Base-by-base conservation (phyloP, 2,113 vertebrate genomes). In the Clinocottus analis region DNA sequence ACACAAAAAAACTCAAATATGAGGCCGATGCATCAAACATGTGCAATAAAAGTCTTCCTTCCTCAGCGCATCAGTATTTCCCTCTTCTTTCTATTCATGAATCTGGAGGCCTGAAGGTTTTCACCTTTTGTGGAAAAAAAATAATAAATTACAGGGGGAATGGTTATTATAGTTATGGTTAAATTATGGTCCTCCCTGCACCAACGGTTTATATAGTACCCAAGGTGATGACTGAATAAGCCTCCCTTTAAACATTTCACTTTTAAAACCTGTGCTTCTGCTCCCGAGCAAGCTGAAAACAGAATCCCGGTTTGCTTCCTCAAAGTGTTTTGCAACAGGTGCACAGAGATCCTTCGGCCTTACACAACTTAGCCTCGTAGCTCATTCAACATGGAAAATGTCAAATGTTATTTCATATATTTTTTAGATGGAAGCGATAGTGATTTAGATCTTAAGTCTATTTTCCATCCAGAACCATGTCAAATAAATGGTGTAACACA, bases 401-500 rank as follows among this genome's bases (percentile, higher is more conserved):
- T 3, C 3, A n/a, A 51, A 51, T n/a, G 49, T 10, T 51, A 17
- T 53, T 23, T 3, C 23, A 12, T 53, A 8, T 53, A 23, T 23
- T 23, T 10, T n/a, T 11, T n/a, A 9, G n/a, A 53, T 53, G 23
- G n/a, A 53, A 53, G 51, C 2, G 43, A 47, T 47, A 47, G 16
- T 53, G 21, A 53, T 53, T 25, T 53, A 2, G 51, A 53, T 53
- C 21, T 47, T 47, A 19, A 47, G 19, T 17, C 6, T 47, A 21
- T 47, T 47, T 47, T 47, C 5, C 45, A 47, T 47, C 7, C 45
- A 19, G 45, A 21, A 7, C 16, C 45, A 47, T 7, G 49, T 53
- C 3, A 53, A 23, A 53, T 23, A 23, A 51, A n/a, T n/a, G 49
- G 49, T 51, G 9, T 10, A 74, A 79, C 45, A n/a, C 47, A 82